These are phyloP conservation scores for Sphenopsis melanotis DNA, from an alignment of 2,797 vertebrate genomes.

Conservation along the genomic window DNA sequence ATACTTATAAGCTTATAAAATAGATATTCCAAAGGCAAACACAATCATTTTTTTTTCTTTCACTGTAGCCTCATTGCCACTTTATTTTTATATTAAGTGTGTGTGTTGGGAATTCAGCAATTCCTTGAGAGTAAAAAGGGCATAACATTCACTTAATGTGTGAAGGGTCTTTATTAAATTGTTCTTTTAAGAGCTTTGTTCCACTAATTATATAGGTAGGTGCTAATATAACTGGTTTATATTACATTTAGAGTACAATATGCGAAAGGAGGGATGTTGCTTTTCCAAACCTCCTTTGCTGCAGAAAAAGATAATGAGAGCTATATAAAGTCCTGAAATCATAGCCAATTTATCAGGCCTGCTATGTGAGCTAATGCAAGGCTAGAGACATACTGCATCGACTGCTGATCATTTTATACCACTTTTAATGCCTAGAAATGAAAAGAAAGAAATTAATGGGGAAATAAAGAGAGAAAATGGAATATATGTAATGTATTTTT, in stretches of 20 bases:
- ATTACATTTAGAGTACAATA: conserved; percentile 34
- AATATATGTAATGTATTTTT: conserved; percentile 23
- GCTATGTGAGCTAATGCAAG: conserved; percentile 30
- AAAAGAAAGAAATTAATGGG: conserved; percentile 46
- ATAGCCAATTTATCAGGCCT: conserved; percentile 40
- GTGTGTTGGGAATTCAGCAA: background rate
- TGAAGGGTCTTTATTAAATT: background rate
- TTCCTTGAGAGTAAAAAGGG: background rate
- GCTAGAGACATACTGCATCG: background rate
- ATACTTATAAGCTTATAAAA: background rate
- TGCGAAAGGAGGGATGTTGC: background rate
- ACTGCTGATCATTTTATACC: conserved; percentile 50
- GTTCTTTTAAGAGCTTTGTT: conserved; percentile 10
- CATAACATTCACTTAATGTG: background rate
- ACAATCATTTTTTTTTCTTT: background rate
- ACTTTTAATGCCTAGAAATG: conserved; percentile 49
- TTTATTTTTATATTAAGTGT: background rate
- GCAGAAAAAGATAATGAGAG: conserved; percentile 46
- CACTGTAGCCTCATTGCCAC: background rate
- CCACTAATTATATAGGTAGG: conserved; percentile 19
- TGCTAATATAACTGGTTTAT: conserved; percentile 38
- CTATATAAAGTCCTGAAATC: conserved; percentile 60
- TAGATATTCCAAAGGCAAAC: background rate
- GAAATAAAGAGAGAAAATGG: conserved; percentile 53
- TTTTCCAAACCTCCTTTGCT: conserved; percentile 34